Evolutionary conservation across 2,888 invertebrate genomes (phyloP), one percentile per base, ranked within the genome.

Genomic region (Dasypolia templi): DNA sequence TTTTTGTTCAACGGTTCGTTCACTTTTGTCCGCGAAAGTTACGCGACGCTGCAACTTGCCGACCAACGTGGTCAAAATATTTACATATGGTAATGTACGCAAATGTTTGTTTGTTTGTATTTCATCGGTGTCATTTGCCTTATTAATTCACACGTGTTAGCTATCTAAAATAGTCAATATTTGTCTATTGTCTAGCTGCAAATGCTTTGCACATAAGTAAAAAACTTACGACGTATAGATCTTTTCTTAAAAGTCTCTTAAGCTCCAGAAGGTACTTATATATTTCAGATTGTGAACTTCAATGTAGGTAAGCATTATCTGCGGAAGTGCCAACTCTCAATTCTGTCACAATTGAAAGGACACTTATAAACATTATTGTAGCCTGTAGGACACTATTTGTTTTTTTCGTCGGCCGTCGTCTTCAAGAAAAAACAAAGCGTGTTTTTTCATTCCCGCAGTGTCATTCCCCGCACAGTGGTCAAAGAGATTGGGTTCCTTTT

Each of bases 1-100:
- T 92, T 91, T 86, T 90, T 91, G 90, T 92, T 90, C 85, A 84
- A 87, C 84, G 89, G 92, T 92, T 93, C 90, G 88, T 92, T 92
- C 89, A 91, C 92, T 91, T 91, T 90, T 72, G 88, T 83, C 76
- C 78, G 83, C 80, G 70, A 83, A 87, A 88, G 78, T 86, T 85
- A 59, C 49, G 59, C 74, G 72, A 79, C 68, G 76, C 68, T 64
- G 76, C 72, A 79, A 82, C 65, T 79, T 63, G 26, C 59, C 42
- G 70, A 78, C 61, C 66, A 67, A 74, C 70, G 73, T 72, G 70
- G 70, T 63, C 74, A 73, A 66, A 82, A 84, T 78, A 84, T 78
- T 78, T 78, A 76, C 69, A 75, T 78, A 81, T 76, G 72, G 46
- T 75, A 78, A 77, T 81, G 64, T 84, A 75, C 58, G 63, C 64